A percentile compares a stretch with the other conserved stretches of the same genome.
Evolutionary conservation across 1,140 invertebrate species (phyloP).

Genomic region (Saccostrea echinata): DNA sequence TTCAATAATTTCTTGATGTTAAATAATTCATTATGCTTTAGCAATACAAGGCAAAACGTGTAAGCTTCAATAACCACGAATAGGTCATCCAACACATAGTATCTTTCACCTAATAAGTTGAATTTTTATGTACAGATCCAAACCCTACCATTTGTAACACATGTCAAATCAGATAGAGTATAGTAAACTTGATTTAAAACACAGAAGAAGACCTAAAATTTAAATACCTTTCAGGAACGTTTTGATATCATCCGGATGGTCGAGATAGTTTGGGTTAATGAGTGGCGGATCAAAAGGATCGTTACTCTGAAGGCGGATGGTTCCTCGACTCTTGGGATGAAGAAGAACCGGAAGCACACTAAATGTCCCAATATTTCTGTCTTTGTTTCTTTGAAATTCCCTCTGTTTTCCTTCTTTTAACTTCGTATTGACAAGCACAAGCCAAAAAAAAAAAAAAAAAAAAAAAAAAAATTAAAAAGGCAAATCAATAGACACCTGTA

Average conservation of each 20-base stretch:
- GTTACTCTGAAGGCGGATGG: slow-evolving; percentile 19
- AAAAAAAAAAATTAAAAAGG: background rate
- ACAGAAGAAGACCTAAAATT: background rate
- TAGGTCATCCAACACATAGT: too few species aligned
- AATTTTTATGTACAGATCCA: too few species aligned
- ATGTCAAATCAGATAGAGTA: too few species aligned
- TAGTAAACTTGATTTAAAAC: too few species aligned
- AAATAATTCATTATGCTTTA: too few species aligned
- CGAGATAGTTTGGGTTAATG: slow-evolving; percentile 35
- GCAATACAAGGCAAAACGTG: too few species aligned
- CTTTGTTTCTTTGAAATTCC: background rate
- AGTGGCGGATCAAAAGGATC: slow-evolving; percentile 46
- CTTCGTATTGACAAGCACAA: background rate
- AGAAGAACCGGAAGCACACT: background rate
- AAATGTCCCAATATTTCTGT: slow-evolving; percentile 1
- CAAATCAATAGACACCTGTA: background rate
- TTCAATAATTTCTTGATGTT: too few species aligned
- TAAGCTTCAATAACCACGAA: too few species aligned
- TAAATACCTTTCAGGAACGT: slow-evolving; percentile 19
- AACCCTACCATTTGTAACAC: too few species aligned
- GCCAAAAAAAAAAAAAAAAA: too few species aligned
- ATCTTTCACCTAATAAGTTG: too few species aligned
- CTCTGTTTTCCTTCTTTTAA: background rate
- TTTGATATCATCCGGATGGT: slow-evolving; percentile 43
- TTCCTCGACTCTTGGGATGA: slow-evolving; percentile 30